Evolutionary conservation across 1,140 invertebrate species (phyloP).

Genomic region (Halyomorpha halys): DNA sequence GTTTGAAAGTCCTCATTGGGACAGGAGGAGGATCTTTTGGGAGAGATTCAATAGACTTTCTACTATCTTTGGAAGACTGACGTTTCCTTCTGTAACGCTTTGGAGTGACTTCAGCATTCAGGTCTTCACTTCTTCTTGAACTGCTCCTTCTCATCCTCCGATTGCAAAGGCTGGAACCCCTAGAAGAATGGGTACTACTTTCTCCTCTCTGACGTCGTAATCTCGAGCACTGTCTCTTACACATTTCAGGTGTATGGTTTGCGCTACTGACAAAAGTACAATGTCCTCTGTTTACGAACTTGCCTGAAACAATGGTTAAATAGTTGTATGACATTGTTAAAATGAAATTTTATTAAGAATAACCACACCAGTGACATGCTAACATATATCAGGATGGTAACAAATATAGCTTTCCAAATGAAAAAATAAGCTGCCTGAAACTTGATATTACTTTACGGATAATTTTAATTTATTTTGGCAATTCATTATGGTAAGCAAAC

Average conservation of each 20-base stretch:
- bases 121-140: constrained; percentile 18
- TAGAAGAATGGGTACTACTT: constrained; percentile 18
- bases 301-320: constrained; percentile 23
- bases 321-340: neutral
- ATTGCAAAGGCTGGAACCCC: constrained; percentile 19
- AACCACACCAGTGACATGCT: no score
- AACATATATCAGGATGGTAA: no score
- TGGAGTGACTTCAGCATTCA: constrained; percentile 4
- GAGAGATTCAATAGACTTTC: constrained; percentile 10
- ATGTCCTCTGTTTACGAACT: constrained; percentile 28
- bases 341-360: no score
- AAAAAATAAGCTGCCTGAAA: no score
- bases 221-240: constrained; percentile 21
- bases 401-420: no score
- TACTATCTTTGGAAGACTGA: constrained; percentile 14
- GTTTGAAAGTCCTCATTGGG: neutral
- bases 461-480: no score
- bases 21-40: constrained; percentile 12
- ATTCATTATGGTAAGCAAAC: no score
- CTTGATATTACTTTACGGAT: no score
- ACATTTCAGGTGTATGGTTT: constrained; percentile 22
- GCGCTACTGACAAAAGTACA: constrained; percentile 24
- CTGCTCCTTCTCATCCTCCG: neutral
- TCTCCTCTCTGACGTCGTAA: constrained; percentile 9
- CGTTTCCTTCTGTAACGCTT: constrained; percentile 13